A percentile compares a stretch with the other conserved stretches of the same genome.
Evolutionary conservation across 1,140 invertebrate genomes (phyloP).

Genomic region (Zaprionus africanus): DNA sequence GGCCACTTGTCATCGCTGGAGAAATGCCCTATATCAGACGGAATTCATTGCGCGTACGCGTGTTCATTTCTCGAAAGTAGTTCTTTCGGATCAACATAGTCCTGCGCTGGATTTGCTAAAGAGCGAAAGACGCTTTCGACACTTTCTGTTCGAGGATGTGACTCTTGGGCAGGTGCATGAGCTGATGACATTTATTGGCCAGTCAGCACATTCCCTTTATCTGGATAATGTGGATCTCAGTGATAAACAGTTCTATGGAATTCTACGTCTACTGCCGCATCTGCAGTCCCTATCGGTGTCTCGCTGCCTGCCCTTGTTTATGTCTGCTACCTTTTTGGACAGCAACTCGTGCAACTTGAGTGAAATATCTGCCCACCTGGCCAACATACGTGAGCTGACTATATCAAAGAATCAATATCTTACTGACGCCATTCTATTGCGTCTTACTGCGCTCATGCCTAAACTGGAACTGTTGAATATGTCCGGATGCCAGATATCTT

Average conservation of each 20-base stretch:
- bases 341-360: constrained; percentile 85
- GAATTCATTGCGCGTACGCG: constrained; percentile 86
- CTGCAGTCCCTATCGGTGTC: constrained; percentile 87
- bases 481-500: constrained; percentile 88
- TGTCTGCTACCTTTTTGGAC: constrained; percentile 89
- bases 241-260: constrained; percentile 87
- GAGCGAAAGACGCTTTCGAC: constrained; percentile 85
- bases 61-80: constrained; percentile 85
- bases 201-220: constrained; percentile 82
- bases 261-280: constrained; percentile 86
- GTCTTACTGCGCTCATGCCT: constrained; percentile 87
- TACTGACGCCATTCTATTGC: constrained; percentile 89
- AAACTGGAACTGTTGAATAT: constrained; percentile 87
- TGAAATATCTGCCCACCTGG: constrained; percentile 85
- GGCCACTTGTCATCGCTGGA: constrained; percentile 87
- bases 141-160: constrained; percentile 87
- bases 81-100: constrained; percentile 85
- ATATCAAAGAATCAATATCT: constrained; percentile 89
- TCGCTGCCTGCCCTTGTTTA: constrained; percentile 89
- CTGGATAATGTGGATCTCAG: constrained; percentile 87
- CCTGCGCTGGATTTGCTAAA: constrained; percentile 85
- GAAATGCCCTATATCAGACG: constrained; percentile 86
- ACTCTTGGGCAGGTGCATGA: constrained; percentile 85
- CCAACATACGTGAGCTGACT: constrained; percentile 86
- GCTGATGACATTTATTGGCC: constrained; percentile 84